These are phyloP conservation scores for Lapara coniferarum DNA, from an alignment of 2,888 invertebrate genomes.

Conservation along the genomic window DNA sequence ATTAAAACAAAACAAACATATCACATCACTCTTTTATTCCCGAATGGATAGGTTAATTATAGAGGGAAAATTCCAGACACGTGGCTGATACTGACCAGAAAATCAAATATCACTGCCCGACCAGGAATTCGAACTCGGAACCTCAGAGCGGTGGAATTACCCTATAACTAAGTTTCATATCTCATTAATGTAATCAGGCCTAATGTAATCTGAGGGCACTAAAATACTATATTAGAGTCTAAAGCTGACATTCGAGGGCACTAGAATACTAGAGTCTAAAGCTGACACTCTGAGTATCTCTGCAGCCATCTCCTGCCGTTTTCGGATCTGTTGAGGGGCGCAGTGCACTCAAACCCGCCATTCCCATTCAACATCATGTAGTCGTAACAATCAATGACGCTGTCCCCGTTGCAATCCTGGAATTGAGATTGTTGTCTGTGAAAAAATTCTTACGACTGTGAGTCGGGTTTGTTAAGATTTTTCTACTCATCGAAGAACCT, in stretches of 20 bases:
- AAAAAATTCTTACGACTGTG: background rate
- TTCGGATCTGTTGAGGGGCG: conserved; percentile 61
- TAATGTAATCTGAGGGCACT: no score
- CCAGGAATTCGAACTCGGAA: no score
- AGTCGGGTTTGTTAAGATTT: background rate
- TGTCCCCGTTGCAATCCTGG: conserved; percentile 86
- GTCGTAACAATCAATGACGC: conserved; percentile 85
- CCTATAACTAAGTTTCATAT: no score
- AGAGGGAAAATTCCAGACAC: no score
- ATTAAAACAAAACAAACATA: no score
- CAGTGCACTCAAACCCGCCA: conserved; percentile 81
- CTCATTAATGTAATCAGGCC: no score
- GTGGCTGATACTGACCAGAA: no score
- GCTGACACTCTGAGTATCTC: conserved; percentile 63
- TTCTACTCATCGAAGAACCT: background rate
- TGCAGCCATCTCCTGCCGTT: conserved; percentile 72
- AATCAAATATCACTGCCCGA: no score
- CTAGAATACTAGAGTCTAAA: conserved; percentile 28
- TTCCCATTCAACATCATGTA: conserved; percentile 86
- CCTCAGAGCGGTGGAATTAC: no score
- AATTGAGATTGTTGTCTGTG: conserved; percentile 33
- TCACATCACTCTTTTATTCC: no score
- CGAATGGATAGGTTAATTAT: no score
- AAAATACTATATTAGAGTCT: background rate
- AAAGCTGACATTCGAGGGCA: conserved; percentile 50